These are phyloP conservation scores for Acanthochromis polyacanthus DNA, from an alignment of 2,113 vertebrate genomes.

Conservation along the genomic window DNA sequence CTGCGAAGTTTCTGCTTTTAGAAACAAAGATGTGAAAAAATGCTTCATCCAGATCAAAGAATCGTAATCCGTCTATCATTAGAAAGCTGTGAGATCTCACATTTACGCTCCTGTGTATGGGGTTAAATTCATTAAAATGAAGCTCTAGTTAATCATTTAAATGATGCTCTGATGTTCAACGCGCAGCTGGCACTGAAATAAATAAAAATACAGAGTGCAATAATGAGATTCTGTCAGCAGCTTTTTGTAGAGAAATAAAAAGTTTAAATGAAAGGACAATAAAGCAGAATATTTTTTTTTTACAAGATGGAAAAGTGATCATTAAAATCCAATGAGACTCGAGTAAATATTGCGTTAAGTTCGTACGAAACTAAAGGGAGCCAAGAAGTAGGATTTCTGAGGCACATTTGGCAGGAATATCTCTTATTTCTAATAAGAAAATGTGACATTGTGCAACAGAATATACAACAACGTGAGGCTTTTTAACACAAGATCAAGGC, in stretches of 20 bases:
- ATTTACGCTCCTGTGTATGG: not conserved
- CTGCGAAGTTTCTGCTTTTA: conserved; percentile 32
- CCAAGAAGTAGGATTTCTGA: conserved; percentile 16
- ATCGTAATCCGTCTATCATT: not conserved
- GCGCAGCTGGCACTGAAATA: not conserved
- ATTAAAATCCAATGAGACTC: conserved; percentile 34
- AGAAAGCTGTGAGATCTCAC: conserved; percentile 1
- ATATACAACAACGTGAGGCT: not conserved
- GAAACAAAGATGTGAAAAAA: conserved; percentile 23
- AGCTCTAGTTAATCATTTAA: conserved; percentile 23
- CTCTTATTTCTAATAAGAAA: conserved; percentile 20
- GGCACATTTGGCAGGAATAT: conserved; percentile 1
- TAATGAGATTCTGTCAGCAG: not conserved
- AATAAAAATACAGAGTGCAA: conserved; percentile 6
- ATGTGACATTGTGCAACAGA: not conserved
- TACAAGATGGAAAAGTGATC: conserved; percentile 19
- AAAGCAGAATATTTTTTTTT: not conserved
- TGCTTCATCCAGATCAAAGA: conserved; percentile 13
- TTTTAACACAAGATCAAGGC: too few species aligned
- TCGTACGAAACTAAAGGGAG: conserved; percentile 3
- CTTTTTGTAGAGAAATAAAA: not conserved
- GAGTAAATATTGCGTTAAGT: conserved; percentile 50
- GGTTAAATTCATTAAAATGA: conserved; percentile 7
- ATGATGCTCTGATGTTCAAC: conserved; percentile 12
- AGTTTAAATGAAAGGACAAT: conserved; percentile 3